Percentiles rank a stretch among this genome's conserved stretches.
These are phyloP conservation scores for Drosophila murphyi DNA, from an alignment of 1,140 invertebrate species.

Conservation along the genomic window DNA sequence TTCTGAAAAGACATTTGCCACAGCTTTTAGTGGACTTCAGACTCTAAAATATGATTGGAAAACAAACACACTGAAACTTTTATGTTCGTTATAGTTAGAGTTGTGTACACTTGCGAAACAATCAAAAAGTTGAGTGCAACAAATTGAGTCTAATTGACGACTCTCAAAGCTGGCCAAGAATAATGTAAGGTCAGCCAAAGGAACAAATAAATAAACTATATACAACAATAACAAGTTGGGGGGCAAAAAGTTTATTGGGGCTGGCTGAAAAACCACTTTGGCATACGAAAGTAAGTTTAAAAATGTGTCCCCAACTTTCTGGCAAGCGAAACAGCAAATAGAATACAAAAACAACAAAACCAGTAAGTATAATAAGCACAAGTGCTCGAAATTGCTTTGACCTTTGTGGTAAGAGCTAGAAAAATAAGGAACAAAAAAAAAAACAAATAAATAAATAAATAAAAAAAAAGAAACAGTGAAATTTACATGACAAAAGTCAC, in stretches of 20 bases:
- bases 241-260: constrained; percentile 16
- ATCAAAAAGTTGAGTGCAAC: constrained; percentile 46
- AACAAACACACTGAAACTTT: background rate
- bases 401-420: background rate
- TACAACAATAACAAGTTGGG: constrained; percentile 14
- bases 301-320: constrained; percentile 24
- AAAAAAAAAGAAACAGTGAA: background rate
- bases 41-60: background rate
- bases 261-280: constrained; percentile 31
- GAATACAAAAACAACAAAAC: background rate
- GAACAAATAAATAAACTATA: constrained; percentile 3
- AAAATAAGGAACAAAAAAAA: background rate
- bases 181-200: constrained; percentile 29
- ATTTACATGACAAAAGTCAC: constrained; percentile 12
- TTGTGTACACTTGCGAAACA: constrained; percentile 5
- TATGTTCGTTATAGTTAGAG: background rate
- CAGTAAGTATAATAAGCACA: background rate
- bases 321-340: constrained; percentile 4
- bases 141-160: constrained; percentile 52
- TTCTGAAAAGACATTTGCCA: too few relatives aligned
- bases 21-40: background rate
- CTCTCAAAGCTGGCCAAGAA: constrained; percentile 11
- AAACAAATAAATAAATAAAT: constrained; percentile 2
- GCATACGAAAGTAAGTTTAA: constrained; percentile 28
- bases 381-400: constrained; percentile 4